phyloP scores from a whole-genome alignment of 2,888 invertebrate genomes.

The Lysandra bellargus region DNA sequence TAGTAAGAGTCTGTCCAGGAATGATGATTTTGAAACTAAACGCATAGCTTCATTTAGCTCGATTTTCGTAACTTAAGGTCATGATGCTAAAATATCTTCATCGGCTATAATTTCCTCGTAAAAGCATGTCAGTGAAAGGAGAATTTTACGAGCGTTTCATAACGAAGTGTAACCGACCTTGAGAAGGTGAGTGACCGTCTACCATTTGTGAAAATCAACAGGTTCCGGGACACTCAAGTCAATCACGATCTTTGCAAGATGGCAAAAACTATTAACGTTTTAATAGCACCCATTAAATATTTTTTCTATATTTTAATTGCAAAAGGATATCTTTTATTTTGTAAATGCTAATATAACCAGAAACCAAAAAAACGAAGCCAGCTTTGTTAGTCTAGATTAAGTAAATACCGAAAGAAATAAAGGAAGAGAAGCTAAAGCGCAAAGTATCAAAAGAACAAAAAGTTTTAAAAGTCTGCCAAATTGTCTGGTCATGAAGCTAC shows the following conservation, averaged over 20 bases:
- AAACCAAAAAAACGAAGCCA: not conserved
- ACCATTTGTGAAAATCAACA: constrained; percentile 14
- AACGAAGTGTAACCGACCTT: constrained; percentile 47
- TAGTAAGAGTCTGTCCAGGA: too few species aligned
- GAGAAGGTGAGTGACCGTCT: constrained; percentile 54
- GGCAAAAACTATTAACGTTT: constrained; percentile 9
- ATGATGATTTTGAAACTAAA: not conserved
- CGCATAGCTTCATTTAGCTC: not conserved
- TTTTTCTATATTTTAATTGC: too few species aligned
- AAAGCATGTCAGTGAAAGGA: constrained; percentile 9
- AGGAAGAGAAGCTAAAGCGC: not conserved
- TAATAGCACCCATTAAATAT: not conserved
- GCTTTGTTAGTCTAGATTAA: not conserved
- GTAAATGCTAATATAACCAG: not conserved
- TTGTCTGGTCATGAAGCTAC: constrained; percentile 10
- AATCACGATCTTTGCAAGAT: constrained; percentile 1
- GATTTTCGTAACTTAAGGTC: not conserved
- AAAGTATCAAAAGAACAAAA: not conserved
- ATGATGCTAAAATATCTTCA: not conserved
- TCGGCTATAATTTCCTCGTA: not conserved
- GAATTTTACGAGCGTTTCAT: not conserved
- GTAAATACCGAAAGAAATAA: not conserved
- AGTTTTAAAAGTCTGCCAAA: not conserved
- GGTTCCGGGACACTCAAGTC: constrained; percentile 11
- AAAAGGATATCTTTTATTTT: too few species aligned